Evolutionary conservation across 1,140 invertebrate genomes (phyloP), one percentile per base, ranked within the genome.

Genomic region (Aphaenogaster rudis): DNA sequence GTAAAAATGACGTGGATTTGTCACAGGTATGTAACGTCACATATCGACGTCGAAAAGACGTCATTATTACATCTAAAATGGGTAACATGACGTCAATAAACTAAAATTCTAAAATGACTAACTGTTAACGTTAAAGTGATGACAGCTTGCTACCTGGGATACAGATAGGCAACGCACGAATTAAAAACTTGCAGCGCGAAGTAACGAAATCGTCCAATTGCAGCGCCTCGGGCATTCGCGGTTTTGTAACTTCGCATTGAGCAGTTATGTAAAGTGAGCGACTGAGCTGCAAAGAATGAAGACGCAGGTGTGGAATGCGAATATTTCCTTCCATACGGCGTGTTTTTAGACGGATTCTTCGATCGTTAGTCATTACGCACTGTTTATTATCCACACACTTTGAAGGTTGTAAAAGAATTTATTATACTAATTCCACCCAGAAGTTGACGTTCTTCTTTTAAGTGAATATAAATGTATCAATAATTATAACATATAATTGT

Each of bases 261-360:
- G 8, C 36, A 81, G 64, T 71, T 81, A 81, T 81, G 66, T 81
- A 71, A 81, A 81, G 66, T 71, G 71, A 71, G 66, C 36, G 39
- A 28, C 21, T 28, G 13, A 36, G 4, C 21, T 33, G 36, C 15
- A 21, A 81, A 57, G 50, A 54, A 39, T 28, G 5, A 36, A 71
- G 63, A 67, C 63, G 15, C 17, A 71, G 21, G 13, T 71, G 21
- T 45, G 52, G 39, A 45, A 48, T 45, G 39, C 39, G 57, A 57
- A 45, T 81, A 71, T 81, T 45, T 45, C 28, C 13, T 71, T 54
- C 39, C 15, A 59, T 36, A 54, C 1, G 21, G 1, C n/a, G 6
- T 39, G 15, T 59, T 57, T 80, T 52, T 21, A 52, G 17, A 36
- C 1, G 13, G 8, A 13, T 48, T 42, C 39, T 39, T 81, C 39